These are phyloP conservation scores for Verasper variegatus DNA, from an alignment of 2,113 vertebrate species.

Conservation along the genomic window DNA sequence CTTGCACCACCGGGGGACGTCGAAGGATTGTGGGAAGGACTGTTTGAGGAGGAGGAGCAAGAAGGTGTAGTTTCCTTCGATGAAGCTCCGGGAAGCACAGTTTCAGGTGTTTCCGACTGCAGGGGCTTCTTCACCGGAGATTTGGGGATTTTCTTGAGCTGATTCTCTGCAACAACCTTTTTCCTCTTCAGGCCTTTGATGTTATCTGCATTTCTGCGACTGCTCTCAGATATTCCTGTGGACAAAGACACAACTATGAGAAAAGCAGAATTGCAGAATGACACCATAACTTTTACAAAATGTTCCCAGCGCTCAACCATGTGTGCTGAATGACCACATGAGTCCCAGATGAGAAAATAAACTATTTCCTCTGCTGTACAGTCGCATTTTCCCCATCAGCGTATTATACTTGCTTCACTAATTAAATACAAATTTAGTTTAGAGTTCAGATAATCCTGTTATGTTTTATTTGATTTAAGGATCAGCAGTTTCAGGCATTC, in stretches of 20 bases:
- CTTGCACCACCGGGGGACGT: conserved; percentile 76
- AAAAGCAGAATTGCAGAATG: background rate
- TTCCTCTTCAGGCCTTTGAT: conserved; percentile 97
- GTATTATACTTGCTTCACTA: background rate
- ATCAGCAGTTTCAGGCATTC: background rate
- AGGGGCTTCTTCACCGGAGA: conserved; percentile 92
- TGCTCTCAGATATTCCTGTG: conserved; percentile 86
- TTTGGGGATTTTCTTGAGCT: conserved; percentile 95
- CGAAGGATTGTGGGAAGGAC: conserved; percentile 64
- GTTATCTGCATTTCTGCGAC: conserved; percentile 85
- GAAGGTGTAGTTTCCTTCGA: conserved; percentile 70
- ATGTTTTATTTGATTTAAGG: background rate
- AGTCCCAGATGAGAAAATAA: background rate
- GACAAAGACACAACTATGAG: conserved; percentile 31
- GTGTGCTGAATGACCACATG: background rate
- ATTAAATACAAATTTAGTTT: no score
- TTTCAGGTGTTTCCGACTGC: conserved; percentile 82
- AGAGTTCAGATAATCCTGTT: background rate
- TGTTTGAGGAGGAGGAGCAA: conserved; percentile 69
- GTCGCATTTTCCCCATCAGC: background rate
- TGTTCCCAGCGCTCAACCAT: background rate
- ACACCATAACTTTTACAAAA: background rate
- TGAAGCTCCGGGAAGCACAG: conserved; percentile 73
- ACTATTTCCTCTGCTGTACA: background rate
- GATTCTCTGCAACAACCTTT: conserved; percentile 95